These are phyloP conservation scores for Electrophaes corylata DNA, from an alignment of 2,888 invertebrate species.

Conservation along the genomic window DNA sequence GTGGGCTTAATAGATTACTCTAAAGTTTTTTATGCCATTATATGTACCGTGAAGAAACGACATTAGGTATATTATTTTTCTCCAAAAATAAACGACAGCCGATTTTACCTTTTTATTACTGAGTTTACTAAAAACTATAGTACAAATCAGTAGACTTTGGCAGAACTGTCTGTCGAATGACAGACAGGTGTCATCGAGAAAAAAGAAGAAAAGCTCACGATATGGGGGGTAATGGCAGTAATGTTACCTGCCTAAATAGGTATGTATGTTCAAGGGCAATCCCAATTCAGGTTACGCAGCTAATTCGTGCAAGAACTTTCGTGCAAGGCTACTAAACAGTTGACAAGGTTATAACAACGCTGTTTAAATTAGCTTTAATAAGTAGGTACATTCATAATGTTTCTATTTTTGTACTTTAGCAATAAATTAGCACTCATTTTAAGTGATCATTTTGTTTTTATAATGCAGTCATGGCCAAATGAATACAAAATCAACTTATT, in stretches of 20 bases:
- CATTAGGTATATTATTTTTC: no score
- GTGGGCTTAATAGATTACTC: no score
- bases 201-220: no score
- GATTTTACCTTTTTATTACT: no score
- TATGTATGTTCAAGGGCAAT: background rate
- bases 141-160: no score
- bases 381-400: background rate
- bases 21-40: no score
- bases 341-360: slow-evolving; percentile 16
- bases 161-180: no score
- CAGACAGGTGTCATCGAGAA: no score
- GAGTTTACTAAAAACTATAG: no score
- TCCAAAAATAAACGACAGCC: no score
- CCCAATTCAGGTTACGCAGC: slow-evolving; percentile 4
- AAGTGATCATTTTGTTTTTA: background rate
- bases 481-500: background rate
- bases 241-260: background rate
- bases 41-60: no score
- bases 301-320: slow-evolving; percentile 19
- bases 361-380: background rate
- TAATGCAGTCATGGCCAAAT: background rate
- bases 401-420: slow-evolving; percentile 8
- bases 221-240: no score
- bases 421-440: background rate
- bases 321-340: slow-evolving; percentile 15